Evolutionary conservation across 2,113 vertebrate species (phyloP), one percentile per base, ranked within the genome.

Genomic region (Chaenocephalus aceratus): DNA sequence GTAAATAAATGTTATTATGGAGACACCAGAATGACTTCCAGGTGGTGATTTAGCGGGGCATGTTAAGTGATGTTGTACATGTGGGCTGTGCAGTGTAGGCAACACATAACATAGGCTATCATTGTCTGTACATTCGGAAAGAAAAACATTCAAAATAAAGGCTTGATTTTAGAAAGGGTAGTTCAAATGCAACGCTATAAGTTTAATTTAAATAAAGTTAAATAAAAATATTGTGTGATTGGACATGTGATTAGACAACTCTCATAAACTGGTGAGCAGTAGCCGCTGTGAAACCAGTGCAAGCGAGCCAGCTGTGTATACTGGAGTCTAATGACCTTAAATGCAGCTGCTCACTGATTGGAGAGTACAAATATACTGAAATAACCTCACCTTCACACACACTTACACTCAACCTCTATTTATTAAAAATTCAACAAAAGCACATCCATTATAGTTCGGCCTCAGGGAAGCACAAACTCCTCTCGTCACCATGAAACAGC

Each of bases 401-500:
- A 48, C 67, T 11, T 18, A 59, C 56, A 66, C 8, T 2, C 52
- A 59, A 23, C 45, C 52, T 63, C 36, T 78, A 70, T 21, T 75
- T 86, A 77, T 79, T 60, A 70, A 7, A 70, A 79, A 88, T 56
- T 61, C 58, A 68, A 78, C 80, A 73, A 51, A 73, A 72, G 52
- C 71, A 77, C 71, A 63, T 84, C 54, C 67, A 76, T 81, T 75
- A 65, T 16, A 53, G 63, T 68, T 54, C 44, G 75, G 73, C 56
- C 71, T 26, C 41, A 0, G 61, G 86, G 64, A 82, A 72, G 72
- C 46, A 65, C 58, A 78, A 83, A 77, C 75, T 75, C 69, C 21
- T 2, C 69, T 49, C 21, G 6, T 91, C 79, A 1, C 84, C 89
- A 83, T 85, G 86, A 84, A 91, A 91, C 89, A 87, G 84, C 70